phyloP scores from a whole-genome alignment of 2,888 invertebrate species.

The Sminthurinus aureus region DNA sequence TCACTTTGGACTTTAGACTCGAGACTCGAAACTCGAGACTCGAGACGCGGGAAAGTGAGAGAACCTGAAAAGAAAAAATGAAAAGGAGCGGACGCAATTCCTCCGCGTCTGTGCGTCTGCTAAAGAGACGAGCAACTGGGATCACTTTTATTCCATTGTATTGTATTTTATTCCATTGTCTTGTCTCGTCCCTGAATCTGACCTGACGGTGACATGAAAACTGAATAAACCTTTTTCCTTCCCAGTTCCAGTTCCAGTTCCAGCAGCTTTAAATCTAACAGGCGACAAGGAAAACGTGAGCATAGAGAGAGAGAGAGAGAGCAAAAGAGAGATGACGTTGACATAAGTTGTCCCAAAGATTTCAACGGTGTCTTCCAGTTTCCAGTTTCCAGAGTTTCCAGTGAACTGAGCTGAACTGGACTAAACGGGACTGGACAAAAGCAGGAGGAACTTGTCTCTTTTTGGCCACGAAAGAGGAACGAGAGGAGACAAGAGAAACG shows the following conservation, averaged over 20 bases:
- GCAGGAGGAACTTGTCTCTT: neutral
- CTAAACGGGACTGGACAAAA: neutral
- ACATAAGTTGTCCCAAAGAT: conserved; percentile 36
- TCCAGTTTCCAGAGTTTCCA: conserved; percentile 15
- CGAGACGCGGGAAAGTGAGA: neutral
- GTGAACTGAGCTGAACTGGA: neutral
- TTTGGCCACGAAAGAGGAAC: neutral
- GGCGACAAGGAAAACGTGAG: neutral
- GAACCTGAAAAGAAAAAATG: neutral
- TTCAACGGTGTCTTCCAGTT: conserved; percentile 14
- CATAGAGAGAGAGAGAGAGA: neutral
- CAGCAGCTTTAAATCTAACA: neutral
- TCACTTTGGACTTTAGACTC: conserved; percentile 7
- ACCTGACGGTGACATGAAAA: neutral
- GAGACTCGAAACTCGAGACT: neutral
- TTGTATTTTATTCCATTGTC: neutral
- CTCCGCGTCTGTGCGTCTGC: too few species aligned
- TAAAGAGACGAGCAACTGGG: neutral
- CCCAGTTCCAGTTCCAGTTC: neutral
- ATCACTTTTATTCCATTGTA: neutral
- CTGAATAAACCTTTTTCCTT: neutral
- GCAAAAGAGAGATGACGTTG: conserved; percentile 34
- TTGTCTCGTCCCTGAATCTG: neutral
- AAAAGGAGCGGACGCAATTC: neutral
- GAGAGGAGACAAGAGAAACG: conserved; percentile 7